phyloP scores from a whole-genome alignment of 2,113 vertebrate genomes.

The Cromileptes altivelis region DNA sequence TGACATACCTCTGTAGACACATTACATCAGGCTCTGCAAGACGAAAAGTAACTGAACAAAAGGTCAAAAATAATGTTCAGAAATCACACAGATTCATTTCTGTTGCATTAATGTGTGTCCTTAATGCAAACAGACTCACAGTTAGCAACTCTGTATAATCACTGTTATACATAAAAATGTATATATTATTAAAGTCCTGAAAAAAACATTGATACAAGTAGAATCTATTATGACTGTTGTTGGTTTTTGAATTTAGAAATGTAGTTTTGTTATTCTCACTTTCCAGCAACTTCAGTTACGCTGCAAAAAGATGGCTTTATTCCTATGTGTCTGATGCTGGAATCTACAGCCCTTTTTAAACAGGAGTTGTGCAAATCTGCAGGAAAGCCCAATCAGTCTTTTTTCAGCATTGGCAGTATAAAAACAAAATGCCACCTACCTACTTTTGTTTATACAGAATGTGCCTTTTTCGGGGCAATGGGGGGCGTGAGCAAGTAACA shows the following conservation, averaged over 20 bases:
- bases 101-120: too few species aligned
- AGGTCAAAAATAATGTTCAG: neutral
- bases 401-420: too few species aligned
- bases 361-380: too few species aligned
- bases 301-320: too few species aligned
- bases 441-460: too few species aligned
- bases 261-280: neutral
- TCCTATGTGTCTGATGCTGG: too few species aligned
- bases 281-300: too few species aligned
- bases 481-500: too few species aligned
- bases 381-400: too few species aligned
- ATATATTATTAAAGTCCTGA: neutral
- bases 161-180: neutral
- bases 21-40: neutral
- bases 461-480: too few species aligned
- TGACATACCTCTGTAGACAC: neutral
- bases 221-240: neutral
- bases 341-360: too few species aligned
- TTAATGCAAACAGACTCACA: neutral
- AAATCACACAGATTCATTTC: neutral
- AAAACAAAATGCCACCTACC: too few species aligned
- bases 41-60: neutral
- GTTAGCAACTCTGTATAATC: neutral
- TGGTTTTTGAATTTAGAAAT: neutral
- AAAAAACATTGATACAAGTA: neutral